Conservation (phyloP, 1,140 invertebrate genomes). For the Psix sp. region DNA sequence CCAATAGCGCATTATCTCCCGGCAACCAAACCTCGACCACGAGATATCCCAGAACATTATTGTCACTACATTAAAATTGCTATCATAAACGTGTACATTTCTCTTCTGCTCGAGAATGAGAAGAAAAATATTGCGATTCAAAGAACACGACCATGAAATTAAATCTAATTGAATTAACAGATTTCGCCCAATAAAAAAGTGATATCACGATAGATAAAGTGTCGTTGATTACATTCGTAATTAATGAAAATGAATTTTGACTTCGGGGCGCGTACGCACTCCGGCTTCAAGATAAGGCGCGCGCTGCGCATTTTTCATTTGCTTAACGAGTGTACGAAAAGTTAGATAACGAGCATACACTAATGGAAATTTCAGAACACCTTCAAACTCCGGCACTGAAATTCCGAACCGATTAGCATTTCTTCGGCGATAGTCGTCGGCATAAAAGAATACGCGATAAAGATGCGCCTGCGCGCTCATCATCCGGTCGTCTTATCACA, state of each 20-base stretch:
- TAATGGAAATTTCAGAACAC: slow-evolving; percentile 39
- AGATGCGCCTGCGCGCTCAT: slow-evolving; percentile 17
- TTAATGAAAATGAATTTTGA: slow-evolving; percentile 32
- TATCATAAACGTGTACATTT: too few species aligned
- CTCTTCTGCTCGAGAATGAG: too few species aligned
- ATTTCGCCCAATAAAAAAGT: not conserved
- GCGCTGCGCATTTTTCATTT: slow-evolving; percentile 25
- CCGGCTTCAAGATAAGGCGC: slow-evolving; percentile 13
- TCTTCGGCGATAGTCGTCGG: slow-evolving; percentile 35
- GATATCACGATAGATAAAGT: slow-evolving; percentile 1
- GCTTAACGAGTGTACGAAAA: slow-evolving; percentile 40
- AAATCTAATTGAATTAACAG: too few species aligned
- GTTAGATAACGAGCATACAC: slow-evolving; percentile 42
- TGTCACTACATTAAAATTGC: too few species aligned
- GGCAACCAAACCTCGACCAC: too few species aligned
- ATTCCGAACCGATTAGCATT: slow-evolving; percentile 48
- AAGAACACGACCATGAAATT: too few species aligned
- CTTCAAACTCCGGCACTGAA: slow-evolving; percentile 38
- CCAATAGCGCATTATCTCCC: too few species aligned
- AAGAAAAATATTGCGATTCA: too few species aligned
- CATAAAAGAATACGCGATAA: slow-evolving; percentile 39
- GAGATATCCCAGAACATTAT: too few species aligned
- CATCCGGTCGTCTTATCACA: slow-evolving; percentile 36
- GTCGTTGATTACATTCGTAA: slow-evolving; percentile 3
- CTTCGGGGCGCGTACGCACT: slow-evolving; percentile 14